phyloP scores from a whole-genome alignment of 1,140 invertebrate species.

The Drosophila bocki region DNA sequence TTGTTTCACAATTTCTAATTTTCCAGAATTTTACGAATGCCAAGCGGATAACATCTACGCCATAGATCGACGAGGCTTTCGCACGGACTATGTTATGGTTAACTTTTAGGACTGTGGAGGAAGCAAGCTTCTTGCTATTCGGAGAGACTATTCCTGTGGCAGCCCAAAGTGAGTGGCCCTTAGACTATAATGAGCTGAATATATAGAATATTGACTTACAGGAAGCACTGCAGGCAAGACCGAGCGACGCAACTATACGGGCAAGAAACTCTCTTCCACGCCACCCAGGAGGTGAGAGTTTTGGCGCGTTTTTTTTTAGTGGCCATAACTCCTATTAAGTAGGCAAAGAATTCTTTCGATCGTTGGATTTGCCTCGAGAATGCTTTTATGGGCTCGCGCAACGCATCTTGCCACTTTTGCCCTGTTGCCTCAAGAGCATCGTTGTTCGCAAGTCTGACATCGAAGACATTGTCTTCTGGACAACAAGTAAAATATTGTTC shows the following conservation, averaged over 20 bases:
- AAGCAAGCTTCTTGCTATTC: slow-evolving; percentile 39
- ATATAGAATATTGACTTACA: not conserved
- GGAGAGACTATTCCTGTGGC: slow-evolving; percentile 42
- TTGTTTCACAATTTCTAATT: not conserved
- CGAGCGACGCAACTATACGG: slow-evolving; percentile 78
- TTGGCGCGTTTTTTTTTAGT: too few species aligned
- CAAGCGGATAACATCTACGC: slow-evolving; percentile 96
- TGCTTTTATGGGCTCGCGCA: too few species aligned
- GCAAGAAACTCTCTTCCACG: slow-evolving; percentile 57
- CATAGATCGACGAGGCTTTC: slow-evolving; percentile 94
- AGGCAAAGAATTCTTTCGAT: too few species aligned
- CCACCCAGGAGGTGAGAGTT: too few species aligned
- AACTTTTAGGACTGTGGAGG: slow-evolving; percentile 64
- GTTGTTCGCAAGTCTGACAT: too few species aligned
- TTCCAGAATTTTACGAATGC: slow-evolving; percentile 90
- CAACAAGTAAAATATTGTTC: too few species aligned
- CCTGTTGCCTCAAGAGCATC: too few species aligned
- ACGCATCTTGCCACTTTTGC: too few species aligned
- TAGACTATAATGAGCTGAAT: not conserved
- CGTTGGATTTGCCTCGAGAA: too few species aligned
- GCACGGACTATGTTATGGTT: slow-evolving; percentile 90
- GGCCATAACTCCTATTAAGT: slow-evolving; percentile 62
- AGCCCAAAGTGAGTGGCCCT: slow-evolving; percentile 58
- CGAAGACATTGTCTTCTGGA: too few species aligned
- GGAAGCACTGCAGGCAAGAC: slow-evolving; percentile 79